These are phyloP conservation scores for Xerus inauris DNA, from an alignment of 2,113 vertebrate genomes.

Conservation along the genomic window DNA sequence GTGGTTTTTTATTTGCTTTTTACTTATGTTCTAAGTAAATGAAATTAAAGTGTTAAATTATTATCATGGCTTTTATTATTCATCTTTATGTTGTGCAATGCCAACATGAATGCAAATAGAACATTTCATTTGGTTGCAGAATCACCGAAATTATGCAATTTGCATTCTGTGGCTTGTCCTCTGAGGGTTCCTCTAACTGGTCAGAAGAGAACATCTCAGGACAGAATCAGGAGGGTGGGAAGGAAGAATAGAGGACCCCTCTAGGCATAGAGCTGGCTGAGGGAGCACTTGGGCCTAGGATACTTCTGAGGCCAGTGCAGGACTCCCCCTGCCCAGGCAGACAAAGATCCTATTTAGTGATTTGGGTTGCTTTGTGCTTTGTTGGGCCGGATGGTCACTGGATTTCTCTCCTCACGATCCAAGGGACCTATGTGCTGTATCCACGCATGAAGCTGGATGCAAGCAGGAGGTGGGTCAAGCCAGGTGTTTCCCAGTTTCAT, in stretches of 20 bases:
- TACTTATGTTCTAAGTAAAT: conserved; percentile 21
- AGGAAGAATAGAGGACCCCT: not conserved
- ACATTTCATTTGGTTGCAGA: conserved; percentile 2
- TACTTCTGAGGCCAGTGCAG: too few relatives aligned
- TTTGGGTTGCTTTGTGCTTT: not conserved
- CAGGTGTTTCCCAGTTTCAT: not conserved
- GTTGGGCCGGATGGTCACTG: not conserved
- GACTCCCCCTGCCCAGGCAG: not conserved
- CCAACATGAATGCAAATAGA: not conserved
- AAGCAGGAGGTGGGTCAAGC: not conserved
- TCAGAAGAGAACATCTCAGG: conserved; percentile 3
- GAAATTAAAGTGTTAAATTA: conserved; percentile 15
- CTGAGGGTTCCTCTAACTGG: not conserved
- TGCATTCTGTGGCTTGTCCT: conserved; percentile 15
- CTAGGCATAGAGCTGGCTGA: not conserved
- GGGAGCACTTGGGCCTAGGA: not conserved
- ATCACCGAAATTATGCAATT: conserved; percentile 15
- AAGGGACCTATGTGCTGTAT: not conserved
- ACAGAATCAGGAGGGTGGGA: not conserved
- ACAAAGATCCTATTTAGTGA: not conserved
- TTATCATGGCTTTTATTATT: conserved; percentile 1
- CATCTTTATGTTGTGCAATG: conserved; percentile 34
- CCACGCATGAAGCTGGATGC: not conserved
- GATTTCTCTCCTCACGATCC: not conserved
- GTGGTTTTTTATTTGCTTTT: not conserved